Evolutionary conservation across 2,113 vertebrate species (phyloP), one percentile per base, ranked within the genome.

Genomic region (Nycticebus coucang): DNA sequence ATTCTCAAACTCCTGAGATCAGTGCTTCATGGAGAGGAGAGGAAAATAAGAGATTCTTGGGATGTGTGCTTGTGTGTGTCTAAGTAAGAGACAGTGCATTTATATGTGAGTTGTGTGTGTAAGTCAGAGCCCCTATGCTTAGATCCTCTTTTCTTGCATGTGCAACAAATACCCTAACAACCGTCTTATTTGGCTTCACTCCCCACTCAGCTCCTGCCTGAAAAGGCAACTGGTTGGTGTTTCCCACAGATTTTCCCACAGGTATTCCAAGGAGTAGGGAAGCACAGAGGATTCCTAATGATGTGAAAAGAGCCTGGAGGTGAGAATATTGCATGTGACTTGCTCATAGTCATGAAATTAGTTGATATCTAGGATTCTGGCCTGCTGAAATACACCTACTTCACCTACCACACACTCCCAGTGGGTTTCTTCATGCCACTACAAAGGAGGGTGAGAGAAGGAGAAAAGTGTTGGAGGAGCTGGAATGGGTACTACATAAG

Each of bases 1-100:
- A 82, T 91, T 97, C 86, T 94, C 68, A 88, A 17, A 26, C 37
- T 60, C 55, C 45, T 85, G 55, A 81, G 28, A 62, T 81, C n/a
- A 74, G 15, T 45, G 50, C 33, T 91, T 86, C 17, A 81, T 53
- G 7, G 33, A 87, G 45, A 89, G n/a, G 26, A 78, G 28, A 77
- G 28, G 11, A 80, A 79, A 86, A 75, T 0, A 55, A 82, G 37
- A 66, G 45, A 80, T 87, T 89, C 45, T 15, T 79, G 30, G 28
- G 26, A 84, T 92, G 10, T 85, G 14, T 85, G n/a, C 72, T 53
- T 93, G 41, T 59, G 18, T 79, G 24, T 74, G 82, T 64, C 83
- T 97, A 79, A 45, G 77, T 60, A 77, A 41, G 33, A 93, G 33
- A 91, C 18, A n/a, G 74, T 79, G 35, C 87, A 1, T 69, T 35